Evolutionary conservation across 2,113 vertebrate genomes (phyloP).

Genomic region (Osmerus mordax): DNA sequence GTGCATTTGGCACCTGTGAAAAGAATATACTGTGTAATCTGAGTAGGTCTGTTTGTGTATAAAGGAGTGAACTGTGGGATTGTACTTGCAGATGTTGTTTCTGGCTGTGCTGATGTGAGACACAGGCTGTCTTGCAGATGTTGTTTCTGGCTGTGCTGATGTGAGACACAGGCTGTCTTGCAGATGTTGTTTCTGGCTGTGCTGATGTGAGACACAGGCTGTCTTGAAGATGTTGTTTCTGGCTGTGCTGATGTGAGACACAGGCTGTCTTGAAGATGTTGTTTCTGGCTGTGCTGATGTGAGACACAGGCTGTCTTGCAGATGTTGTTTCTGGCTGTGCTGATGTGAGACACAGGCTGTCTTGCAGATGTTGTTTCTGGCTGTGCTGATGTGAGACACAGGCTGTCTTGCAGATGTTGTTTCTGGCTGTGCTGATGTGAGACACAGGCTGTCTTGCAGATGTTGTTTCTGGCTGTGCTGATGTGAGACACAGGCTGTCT

Average conservation of each 20-base stretch:
- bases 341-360: too few species aligned
- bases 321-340: neutral
- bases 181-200: too few species aligned
- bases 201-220: neutral
- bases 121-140: neutral
- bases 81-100: neutral
- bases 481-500: neutral
- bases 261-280: neutral
- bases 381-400: neutral
- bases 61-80: too few species aligned
- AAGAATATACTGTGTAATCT: neutral
- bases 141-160: too few species aligned
- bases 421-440: neutral
- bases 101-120: neutral
- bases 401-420: neutral
- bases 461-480: neutral
- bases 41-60: neutral
- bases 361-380: neutral
- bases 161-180: neutral
- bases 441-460: too few species aligned
- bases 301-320: neutral
- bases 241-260: neutral
- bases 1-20: neutral
- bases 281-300: too few species aligned
- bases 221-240: neutral